Conservation (phyloP, 1,140 invertebrate genomes). For the Saxidomus purpurata region DNA sequence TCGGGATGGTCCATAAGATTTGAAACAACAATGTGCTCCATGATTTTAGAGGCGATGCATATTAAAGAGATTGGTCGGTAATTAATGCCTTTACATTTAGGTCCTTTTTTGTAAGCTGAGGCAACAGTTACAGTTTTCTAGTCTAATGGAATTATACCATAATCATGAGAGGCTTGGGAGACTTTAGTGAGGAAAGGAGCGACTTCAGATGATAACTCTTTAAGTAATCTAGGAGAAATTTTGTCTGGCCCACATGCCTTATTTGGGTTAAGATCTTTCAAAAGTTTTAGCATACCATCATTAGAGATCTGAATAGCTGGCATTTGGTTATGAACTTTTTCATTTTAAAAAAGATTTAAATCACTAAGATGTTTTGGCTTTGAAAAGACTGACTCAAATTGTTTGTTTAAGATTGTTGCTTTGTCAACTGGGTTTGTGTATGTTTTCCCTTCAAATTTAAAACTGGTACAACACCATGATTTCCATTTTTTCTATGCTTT, state of each 20-base stretch:
- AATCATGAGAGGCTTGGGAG: constrained; percentile 5
- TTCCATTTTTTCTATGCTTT: constrained; percentile 71
- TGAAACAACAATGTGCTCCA: constrained; percentile 32
- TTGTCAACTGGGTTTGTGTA: background rate
- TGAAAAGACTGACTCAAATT: constrained; percentile 56
- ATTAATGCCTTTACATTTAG: constrained; percentile 15
- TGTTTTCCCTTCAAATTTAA: constrained; percentile 30
- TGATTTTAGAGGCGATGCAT: constrained; percentile 46
- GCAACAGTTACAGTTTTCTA: constrained; percentile 30
- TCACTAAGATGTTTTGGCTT: constrained; percentile 76
- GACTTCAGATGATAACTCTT: background rate
- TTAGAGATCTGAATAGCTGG: background rate
- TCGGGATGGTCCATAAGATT: constrained; percentile 10
- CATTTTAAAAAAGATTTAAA: constrained; percentile 63
- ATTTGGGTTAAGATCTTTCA: constrained; percentile 31
- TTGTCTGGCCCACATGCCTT: constrained; percentile 37
- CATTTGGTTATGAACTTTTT: background rate
- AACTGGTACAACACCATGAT: constrained; percentile 62
- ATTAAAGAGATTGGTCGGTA: constrained; percentile 50
- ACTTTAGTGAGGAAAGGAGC: constrained; percentile 17
- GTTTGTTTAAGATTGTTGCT: background rate
- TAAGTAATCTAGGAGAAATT: background rate
- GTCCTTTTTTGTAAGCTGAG: constrained; percentile 57
- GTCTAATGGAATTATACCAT: constrained; percentile 25
- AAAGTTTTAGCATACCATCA: background rate